Evolutionary conservation across 2,797 vertebrate species (phyloP).

Genomic region (Oophaga sylvatica): DNA sequence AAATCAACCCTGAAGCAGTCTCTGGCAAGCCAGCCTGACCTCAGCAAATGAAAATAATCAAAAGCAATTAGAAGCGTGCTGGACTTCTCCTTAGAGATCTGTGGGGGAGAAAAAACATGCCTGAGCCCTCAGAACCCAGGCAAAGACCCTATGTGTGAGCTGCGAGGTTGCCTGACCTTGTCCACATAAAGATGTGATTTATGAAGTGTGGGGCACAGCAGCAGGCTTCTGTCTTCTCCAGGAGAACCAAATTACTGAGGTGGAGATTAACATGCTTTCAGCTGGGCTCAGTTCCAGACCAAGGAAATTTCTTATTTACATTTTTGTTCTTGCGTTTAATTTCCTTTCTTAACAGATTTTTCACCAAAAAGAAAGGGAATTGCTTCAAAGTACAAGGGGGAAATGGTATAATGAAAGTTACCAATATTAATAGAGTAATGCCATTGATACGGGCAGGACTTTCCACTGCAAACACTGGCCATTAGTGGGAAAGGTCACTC

Average conservation of each 20-base stretch:
- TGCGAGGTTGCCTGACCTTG: conserved; percentile 93
- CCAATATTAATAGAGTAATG: conserved; percentile 43
- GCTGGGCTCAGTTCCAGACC: conserved; percentile 92
- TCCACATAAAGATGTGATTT: conserved; percentile 99
- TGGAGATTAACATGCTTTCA: conserved; percentile 98
- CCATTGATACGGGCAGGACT: conserved; percentile 10
- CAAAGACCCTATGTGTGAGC: conserved; percentile 89
- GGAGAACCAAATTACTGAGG: conserved; percentile 98
- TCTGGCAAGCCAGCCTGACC: conserved; percentile 91
- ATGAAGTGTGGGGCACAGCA: conserved; percentile 98
- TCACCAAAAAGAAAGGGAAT: conserved; percentile 54
- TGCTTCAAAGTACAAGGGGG: not conserved
- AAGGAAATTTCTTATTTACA: conserved; percentile 91
- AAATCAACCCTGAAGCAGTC: conserved; percentile 83
- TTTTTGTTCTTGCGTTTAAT: conserved; percentile 90
- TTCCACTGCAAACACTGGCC: not conserved
- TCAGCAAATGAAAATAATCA: conserved; percentile 98
- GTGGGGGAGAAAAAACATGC: conserved; percentile 94
- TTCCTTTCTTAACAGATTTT: conserved; percentile 72
- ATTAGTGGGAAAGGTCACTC: not conserved
- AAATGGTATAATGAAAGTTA: conserved; percentile 31
- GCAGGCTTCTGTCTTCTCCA: conserved; percentile 99
- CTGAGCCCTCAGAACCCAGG: conserved; percentile 81
- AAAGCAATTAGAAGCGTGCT: conserved; percentile 99
- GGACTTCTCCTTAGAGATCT: conserved; percentile 91